A percentile compares a stretch with the other conserved stretches of the same genome.
Conservation (phyloP, 2,113 vertebrate species). For the Myiopsitta monachus region DNA sequence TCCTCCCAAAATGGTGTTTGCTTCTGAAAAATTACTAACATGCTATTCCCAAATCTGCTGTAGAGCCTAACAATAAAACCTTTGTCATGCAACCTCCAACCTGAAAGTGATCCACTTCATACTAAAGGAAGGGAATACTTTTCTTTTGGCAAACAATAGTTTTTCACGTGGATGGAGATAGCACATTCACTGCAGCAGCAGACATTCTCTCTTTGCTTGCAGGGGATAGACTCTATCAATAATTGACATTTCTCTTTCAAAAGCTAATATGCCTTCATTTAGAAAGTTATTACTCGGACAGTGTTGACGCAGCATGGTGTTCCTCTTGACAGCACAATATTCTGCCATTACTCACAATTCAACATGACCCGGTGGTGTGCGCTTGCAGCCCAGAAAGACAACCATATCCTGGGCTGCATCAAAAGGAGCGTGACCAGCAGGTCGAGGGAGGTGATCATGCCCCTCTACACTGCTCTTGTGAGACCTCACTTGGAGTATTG, state of each 20-base stretch:
- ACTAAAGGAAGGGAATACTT: background rate
- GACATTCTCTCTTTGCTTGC: background rate
- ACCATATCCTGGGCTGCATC: too few species aligned
- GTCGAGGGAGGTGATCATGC: too few species aligned
- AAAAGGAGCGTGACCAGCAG: too few species aligned
- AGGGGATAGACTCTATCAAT: background rate
- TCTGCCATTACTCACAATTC: constrained; percentile 8
- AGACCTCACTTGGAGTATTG: too few species aligned
- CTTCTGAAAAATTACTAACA: background rate
- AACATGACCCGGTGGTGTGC: background rate
- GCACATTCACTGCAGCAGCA: background rate
- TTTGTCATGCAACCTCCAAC: background rate
- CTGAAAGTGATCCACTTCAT: background rate
- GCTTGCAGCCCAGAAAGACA: too few species aligned
- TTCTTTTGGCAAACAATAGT: background rate
- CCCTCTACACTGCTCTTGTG: too few species aligned
- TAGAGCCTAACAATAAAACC: background rate
- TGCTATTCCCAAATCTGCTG: background rate
- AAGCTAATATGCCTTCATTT: background rate
- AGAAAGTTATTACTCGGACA: background rate
- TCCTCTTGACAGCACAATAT: background rate
- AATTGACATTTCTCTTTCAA: background rate
- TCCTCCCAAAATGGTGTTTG: background rate
- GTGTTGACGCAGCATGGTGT: background rate
- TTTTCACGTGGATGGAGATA: background rate